A percentile compares a stretch with the other conserved stretches of the same genome.
phyloP scores from a whole-genome alignment of 2,113 vertebrate species.

The Apus apus region DNA sequence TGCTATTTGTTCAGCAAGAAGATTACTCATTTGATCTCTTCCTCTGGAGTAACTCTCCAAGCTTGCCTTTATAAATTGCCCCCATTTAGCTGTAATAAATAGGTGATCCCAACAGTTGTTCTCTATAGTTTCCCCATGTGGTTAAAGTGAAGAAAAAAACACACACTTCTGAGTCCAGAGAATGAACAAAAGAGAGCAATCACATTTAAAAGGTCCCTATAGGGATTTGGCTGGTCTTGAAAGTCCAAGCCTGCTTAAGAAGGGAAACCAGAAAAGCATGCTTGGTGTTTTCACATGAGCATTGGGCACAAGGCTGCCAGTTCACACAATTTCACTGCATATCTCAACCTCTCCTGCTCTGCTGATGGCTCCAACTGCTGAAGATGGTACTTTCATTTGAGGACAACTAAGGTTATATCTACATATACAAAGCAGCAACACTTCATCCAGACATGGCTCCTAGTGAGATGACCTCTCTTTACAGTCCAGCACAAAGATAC shows the following conservation, averaged over 20 bases:
- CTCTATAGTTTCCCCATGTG: neutral
- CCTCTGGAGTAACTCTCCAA: neutral
- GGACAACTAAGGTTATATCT: neutral
- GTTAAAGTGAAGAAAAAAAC: neutral
- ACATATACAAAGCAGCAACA: neutral
- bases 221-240: neutral
- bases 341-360: neutral
- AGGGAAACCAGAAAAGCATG: neutral
- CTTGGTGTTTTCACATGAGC: neutral
- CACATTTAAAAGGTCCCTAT: neutral
- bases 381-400: neutral
- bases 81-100: neutral
- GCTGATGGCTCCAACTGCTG: neutral
- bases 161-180: neutral
- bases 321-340: neutral
- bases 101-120: neutral
- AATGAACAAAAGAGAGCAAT: neutral
- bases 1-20: neutral
- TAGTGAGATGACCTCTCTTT: neutral
- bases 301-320: neutral
- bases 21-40: neutral
- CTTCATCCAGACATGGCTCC: neutral
- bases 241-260: neutral
- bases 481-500: neutral
- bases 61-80: neutral